Evolutionary conservation across 2,888 invertebrate genomes (phyloP), one percentile per base, ranked within the genome.

Genomic region (Spilarctia lutea): DNA sequence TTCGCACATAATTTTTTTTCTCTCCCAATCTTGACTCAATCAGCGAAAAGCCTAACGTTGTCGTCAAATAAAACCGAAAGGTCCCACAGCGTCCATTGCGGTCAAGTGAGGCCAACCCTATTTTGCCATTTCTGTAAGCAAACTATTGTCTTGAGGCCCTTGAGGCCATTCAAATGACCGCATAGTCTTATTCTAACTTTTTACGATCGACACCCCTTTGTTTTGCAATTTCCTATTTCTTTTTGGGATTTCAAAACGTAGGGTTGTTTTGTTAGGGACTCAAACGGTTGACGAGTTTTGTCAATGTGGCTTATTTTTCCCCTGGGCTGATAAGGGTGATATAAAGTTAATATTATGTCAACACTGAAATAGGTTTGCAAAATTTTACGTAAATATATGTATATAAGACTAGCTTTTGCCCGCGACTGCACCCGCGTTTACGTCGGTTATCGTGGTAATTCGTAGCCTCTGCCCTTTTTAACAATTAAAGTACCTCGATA

Each of bases 21-120:
- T 79, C 82, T 30, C 78, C 73, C 81, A 83, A 83, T 83, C 79
- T 83, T 79, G 81, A 77, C 82, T 69, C 84, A 82, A 84, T 84
- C 83, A 84, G 82, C 84, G 77, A 80, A 81, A 83, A 84, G 71
- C 74, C 81, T 74, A 79, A 79, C 75, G 73, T 71, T 33, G 69
- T 74, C 77, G 76, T 82, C 77, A 78, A 82, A 84, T 84, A 84
- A 84, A 84, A 84, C 72, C 65, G 72, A 82, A 75, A 72, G 70
- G 75, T 76, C 83, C 78, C 83, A 4, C 27, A 74, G 80, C 84
- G 79, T 69, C 76, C 72, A 83, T 81, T 76, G 65, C 10, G 68
- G 66, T 16, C 76, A 68, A 76, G 68, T 65, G 73, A 71, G 71
- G 71, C 66, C 72, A 68, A 77, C 76, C 73, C 76, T 73, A 79